Evolutionary conservation across 35 echinoderm and acorn worm species (phyloP).

Genomic region (Ophiothrix spiculata): DNA sequence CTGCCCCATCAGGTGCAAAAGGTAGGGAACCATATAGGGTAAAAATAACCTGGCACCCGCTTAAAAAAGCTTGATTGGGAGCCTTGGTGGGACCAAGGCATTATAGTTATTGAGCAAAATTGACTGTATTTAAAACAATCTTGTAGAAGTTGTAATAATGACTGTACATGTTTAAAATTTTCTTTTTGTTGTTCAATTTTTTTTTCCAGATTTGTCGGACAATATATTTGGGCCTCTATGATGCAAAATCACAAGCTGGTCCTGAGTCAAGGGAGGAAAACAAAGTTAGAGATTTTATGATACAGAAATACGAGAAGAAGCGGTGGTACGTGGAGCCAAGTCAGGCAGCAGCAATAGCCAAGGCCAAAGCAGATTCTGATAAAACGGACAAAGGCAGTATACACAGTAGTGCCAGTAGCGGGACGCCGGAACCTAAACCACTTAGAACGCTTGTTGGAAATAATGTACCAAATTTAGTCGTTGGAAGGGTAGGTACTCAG

Average conservation of each 20-base stretch:
- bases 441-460: not conserved
- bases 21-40: too few relatives aligned
- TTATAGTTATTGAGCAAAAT: too few relatives aligned
- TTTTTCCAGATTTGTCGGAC: conserved; percentile 43
- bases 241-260: conserved; percentile 45
- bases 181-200: not conserved
- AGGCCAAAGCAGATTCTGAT: not conserved
- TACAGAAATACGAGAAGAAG: conserved; percentile 83
- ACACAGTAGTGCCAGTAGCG: not conserved
- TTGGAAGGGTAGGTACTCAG: not conserved
- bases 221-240: conserved; percentile 63
- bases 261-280: conserved; percentile 73
- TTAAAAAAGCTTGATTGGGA: too few relatives aligned
- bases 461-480: not conserved
- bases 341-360: conserved; percentile 32
- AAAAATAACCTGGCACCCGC: too few relatives aligned
- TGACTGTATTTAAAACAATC: too few relatives aligned
- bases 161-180: not conserved
- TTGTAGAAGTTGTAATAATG: too few relatives aligned
- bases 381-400: not conserved
- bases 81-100: too few relatives aligned
- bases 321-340: conserved; percentile 66
- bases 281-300: conserved; percentile 74
- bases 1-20: too few relatives aligned
- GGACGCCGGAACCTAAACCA: not conserved